Percentiles rank a stretch among this genome's conserved stretches.
phyloP scores from a whole-genome alignment of 35 echinoderm and acorn worm species.

The Apostichopus parvimensis region DNA sequence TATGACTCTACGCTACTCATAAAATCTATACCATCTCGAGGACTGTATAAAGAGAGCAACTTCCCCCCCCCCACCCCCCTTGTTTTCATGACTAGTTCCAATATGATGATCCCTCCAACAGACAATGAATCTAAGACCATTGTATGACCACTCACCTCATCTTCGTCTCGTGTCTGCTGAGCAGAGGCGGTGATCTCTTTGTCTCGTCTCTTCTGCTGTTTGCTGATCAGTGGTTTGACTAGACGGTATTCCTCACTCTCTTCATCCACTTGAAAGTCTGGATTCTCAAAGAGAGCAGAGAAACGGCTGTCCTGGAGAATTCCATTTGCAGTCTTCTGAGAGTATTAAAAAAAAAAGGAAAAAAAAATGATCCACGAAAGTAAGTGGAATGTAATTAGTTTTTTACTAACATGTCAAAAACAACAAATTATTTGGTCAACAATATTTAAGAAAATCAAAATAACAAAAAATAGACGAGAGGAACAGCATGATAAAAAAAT shows the following conservation, averaged over 20 bases:
- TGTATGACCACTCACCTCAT: constrained; percentile 1
- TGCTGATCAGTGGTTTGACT: constrained; percentile 78
- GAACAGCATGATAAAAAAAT: no score
- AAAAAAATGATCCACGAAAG: neutral
- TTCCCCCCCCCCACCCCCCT: no score
- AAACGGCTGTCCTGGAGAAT: constrained; percentile 87
- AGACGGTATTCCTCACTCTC: constrained; percentile 79
- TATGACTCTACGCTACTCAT: no score
- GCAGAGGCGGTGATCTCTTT: constrained; percentile 61
- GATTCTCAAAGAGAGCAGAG: constrained; percentile 87
- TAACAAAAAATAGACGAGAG: no score
- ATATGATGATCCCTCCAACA: no score
- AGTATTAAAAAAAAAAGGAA: neutral
- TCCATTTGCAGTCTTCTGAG: constrained; percentile 16
- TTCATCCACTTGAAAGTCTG: constrained; percentile 91
- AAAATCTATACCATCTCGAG: no score
- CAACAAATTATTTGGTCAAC: neutral
- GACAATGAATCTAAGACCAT: no score
- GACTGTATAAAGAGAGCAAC: no score
- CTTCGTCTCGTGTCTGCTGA: constrained; percentile 68
- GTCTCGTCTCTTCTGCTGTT: constrained; percentile 73
- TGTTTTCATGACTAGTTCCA: no score
- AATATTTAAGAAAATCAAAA: neutral
- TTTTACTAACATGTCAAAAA: neutral
- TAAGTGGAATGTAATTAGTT: neutral